phyloP scores from a whole-genome alignment of 2,113 vertebrate genomes.

The Poeciliopsis prolifica region DNA sequence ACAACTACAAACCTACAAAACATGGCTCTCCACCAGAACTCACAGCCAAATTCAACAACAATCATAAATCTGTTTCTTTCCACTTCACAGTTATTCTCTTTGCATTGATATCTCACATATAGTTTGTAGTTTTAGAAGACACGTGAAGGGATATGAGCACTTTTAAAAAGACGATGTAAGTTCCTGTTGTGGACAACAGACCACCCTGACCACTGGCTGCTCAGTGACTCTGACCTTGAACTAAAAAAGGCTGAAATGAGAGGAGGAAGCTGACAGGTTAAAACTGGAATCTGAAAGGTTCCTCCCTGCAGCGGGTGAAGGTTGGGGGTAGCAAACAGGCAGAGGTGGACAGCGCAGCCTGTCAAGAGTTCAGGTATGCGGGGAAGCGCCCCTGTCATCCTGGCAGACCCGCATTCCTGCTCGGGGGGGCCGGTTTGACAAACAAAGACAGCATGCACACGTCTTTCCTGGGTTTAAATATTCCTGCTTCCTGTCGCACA shows the following conservation, averaged over 20 bases:
- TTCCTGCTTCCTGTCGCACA: constrained; percentile 55
- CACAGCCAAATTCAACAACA: no score
- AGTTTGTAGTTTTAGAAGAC: not conserved
- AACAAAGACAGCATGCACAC: constrained; percentile 69
- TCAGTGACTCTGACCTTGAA: constrained; percentile 77
- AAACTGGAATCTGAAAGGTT: constrained; percentile 85
- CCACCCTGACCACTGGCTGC: constrained; percentile 34
- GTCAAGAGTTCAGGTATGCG: constrained; percentile 77
- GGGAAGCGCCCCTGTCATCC: constrained; percentile 73
- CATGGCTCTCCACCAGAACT: not conserved
- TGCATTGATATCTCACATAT: not conserved
- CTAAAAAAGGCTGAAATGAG: constrained; percentile 87
- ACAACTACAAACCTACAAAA: not conserved
- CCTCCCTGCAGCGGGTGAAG: constrained; percentile 62
- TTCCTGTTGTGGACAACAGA: constrained; percentile 36
- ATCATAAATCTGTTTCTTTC: not conserved
- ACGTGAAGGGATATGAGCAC: not conserved
- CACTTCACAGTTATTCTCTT: not conserved
- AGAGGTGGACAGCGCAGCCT: constrained; percentile 37
- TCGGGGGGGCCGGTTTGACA: constrained; percentile 61
- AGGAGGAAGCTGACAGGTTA: constrained; percentile 80
- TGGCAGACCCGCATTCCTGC: constrained; percentile 75
- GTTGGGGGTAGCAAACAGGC: constrained; percentile 59
- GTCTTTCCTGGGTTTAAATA: constrained; percentile 74
- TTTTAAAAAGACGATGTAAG: constrained; percentile 21